phyloP scores from a whole-genome alignment of 2,888 invertebrate species.

The Ophraella communa region DNA sequence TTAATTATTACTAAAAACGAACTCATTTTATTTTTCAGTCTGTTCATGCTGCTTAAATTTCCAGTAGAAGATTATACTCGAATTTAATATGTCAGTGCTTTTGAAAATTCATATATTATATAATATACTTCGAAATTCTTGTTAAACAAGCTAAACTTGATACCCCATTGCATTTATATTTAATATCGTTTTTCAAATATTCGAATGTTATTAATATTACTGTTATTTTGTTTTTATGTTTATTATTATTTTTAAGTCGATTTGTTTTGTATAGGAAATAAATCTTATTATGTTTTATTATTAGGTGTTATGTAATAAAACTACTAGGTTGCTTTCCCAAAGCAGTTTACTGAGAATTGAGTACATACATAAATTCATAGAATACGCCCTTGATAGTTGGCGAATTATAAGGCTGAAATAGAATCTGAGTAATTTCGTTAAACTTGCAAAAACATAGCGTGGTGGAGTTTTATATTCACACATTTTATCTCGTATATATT shows the following conservation, averaged over 20 bases:
- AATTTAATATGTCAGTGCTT: constrained; percentile 30
- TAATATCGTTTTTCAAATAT: background rate
- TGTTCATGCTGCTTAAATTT: constrained; percentile 38
- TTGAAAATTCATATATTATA: constrained; percentile 26
- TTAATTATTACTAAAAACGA: too few species aligned
- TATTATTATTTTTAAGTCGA: background rate
- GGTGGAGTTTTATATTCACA: too few species aligned
- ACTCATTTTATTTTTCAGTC: constrained; percentile 39
- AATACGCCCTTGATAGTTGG: too few species aligned
- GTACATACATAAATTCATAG: too few species aligned
- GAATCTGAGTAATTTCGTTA: too few species aligned
- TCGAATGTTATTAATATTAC: constrained; percentile 13
- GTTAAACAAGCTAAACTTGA: constrained; percentile 10
- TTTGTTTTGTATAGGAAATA: constrained; percentile 16
- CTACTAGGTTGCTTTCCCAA: constrained; percentile 1
- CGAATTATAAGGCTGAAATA: too few species aligned
- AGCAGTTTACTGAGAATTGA: too few species aligned
- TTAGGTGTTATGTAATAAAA: constrained; percentile 4
- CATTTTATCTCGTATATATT: too few species aligned
- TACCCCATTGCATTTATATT: constrained; percentile 9
- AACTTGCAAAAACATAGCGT: too few species aligned
- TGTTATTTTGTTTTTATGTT: constrained; percentile 21
- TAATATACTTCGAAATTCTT: constrained; percentile 10
- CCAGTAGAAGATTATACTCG: constrained; percentile 5
- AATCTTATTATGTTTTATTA: constrained; percentile 2